Percentiles rank a stretch among this genome's conserved stretches.
These are phyloP conservation scores for Leptinotarsa texana DNA, from an alignment of 1,140 invertebrate genomes.

Conservation along the genomic window DNA sequence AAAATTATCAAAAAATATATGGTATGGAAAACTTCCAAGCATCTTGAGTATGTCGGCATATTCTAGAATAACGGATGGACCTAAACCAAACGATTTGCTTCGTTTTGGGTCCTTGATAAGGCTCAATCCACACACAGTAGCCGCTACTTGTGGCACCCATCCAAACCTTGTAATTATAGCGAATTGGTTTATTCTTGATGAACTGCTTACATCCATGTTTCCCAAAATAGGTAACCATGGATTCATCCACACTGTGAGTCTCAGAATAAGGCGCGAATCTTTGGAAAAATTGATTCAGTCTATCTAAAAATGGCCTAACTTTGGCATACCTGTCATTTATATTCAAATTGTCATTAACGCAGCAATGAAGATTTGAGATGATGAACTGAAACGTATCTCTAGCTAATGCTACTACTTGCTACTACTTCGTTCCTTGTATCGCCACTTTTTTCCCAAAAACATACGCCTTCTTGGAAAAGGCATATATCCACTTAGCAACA, in stretches of 20 bases:
- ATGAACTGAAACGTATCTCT: constrained; percentile 45
- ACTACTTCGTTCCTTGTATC: constrained; percentile 38
- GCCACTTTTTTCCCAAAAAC: too few relatives aligned
- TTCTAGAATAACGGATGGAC: constrained; percentile 36
- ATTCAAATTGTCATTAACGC: constrained; percentile 47
- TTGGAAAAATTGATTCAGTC: constrained; percentile 35
- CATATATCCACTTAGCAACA: too few relatives aligned
- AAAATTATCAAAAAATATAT: constrained; percentile 36
- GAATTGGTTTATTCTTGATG: too few relatives aligned
- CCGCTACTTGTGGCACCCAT: too few relatives aligned
- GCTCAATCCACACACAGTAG: too few relatives aligned
- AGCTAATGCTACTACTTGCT: too few relatives aligned
- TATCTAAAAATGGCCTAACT: constrained; percentile 14
- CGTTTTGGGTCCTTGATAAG: too few relatives aligned
- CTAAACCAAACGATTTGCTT: constrained; percentile 36
- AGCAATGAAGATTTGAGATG: constrained; percentile 42
- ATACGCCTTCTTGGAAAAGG: too few relatives aligned
- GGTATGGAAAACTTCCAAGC: neutral
- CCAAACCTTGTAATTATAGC: too few relatives aligned
- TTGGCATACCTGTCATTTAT: constrained; percentile 20
- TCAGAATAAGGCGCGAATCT: constrained; percentile 10
- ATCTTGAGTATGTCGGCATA: constrained; percentile 33
- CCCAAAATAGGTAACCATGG: too few relatives aligned
- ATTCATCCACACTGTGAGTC: too few relatives aligned
- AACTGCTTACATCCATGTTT: too few relatives aligned